Conservation (phyloP, 2,797 vertebrate species). For the Urosaurus nigricauda region DNA sequence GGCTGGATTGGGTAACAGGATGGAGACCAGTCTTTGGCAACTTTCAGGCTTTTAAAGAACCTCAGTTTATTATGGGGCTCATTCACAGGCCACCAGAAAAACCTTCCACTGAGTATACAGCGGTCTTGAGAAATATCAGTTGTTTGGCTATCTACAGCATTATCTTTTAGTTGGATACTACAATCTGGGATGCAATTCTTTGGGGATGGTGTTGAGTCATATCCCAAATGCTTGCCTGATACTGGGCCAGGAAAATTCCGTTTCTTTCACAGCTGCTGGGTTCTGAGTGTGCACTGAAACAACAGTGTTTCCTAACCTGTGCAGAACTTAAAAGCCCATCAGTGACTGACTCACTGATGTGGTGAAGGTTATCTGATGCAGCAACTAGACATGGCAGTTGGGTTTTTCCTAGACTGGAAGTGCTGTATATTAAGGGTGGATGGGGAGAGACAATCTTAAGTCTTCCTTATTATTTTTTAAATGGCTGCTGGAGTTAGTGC, state of each 20-base stretch:
- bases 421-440: background rate
- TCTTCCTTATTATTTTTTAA: background rate
- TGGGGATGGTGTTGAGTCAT: constrained; percentile 5
- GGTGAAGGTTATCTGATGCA: constrained; percentile 8
- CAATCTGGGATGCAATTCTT: background rate
- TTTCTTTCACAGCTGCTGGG: background rate
- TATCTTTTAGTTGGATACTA: background rate
- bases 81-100: background rate
- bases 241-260: constrained; percentile 4
- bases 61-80: background rate
- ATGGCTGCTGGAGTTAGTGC: background rate
- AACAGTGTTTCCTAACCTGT: constrained; percentile 3
- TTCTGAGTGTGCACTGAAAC: background rate
- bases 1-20: background rate
- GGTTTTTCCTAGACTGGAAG: constrained; percentile 22
- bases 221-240: background rate
- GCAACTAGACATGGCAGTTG: background rate
- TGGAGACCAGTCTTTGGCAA: background rate
- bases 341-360: constrained; percentile 19
- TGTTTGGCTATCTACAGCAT: background rate
- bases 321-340: background rate
- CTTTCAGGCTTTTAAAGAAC: background rate
- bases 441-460: background rate
- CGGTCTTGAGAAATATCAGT: background rate
- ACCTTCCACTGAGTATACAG: background rate